These are phyloP conservation scores for Sigmodon hispidus DNA, from an alignment of 2,113 vertebrate genomes.

Conservation along the genomic window DNA sequence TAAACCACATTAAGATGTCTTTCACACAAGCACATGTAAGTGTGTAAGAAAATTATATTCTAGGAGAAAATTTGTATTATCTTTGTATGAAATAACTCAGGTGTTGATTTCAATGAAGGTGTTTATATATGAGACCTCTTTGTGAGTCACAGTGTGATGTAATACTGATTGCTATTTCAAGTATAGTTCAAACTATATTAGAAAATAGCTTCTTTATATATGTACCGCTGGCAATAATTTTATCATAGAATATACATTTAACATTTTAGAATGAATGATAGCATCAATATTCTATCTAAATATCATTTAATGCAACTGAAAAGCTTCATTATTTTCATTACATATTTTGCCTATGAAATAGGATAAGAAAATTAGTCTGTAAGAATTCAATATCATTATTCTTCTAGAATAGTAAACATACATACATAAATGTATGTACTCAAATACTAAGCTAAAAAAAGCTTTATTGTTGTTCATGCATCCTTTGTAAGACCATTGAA, in stretches of 20 bases:
- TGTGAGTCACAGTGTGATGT: conserved; percentile 59
- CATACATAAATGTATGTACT: neutral
- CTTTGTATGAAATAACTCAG: conserved; percentile 58
- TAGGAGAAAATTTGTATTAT: conserved; percentile 67
- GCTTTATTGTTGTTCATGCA: neutral
- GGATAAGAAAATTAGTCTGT: neutral
- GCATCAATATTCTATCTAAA: neutral
- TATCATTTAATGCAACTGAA: neutral
- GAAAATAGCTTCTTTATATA: neutral
- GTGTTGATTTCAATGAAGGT: conserved; percentile 61
- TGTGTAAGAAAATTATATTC: conserved; percentile 56
- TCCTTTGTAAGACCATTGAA: neutral
- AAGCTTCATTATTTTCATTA: neutral
- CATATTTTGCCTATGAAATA: neutral
- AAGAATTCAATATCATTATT: neutral
- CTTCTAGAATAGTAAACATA: neutral
- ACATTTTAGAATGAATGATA: neutral
- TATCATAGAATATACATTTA: neutral
- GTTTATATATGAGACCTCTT: conserved; percentile 54
- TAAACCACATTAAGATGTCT: neutral
- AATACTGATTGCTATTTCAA: conserved; percentile 30
- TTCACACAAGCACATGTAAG: neutral
- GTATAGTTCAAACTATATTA: neutral
- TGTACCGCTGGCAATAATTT: neutral
- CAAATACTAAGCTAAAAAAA: neutral